A percentile compares a stretch with the other conserved stretches of the same genome.
Conservation (phyloP, 2,797 vertebrate genomes). For the Schizopygopsis pylzovi region DNA sequence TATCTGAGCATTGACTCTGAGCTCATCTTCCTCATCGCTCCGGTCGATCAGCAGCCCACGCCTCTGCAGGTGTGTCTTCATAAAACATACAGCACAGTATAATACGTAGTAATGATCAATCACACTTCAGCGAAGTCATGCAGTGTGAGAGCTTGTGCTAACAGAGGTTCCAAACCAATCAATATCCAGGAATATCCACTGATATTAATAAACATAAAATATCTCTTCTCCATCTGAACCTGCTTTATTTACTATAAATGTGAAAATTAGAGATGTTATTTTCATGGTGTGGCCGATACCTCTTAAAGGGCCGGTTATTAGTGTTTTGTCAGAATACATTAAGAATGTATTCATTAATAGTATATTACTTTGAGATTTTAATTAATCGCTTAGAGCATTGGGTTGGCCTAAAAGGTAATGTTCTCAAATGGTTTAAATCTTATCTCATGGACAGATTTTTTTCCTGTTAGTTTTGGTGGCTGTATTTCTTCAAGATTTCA, state of each 20-base stretch:
- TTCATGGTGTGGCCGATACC: not conserved
- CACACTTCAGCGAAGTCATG: not conserved
- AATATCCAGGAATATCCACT: not conserved
- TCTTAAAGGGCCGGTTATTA: too few species aligned
- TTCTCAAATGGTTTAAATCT: too few species aligned
- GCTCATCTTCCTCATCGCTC: slow-evolving; percentile 92
- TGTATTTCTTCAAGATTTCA: too few species aligned
- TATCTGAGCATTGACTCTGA: slow-evolving; percentile 94
- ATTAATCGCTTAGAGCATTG: too few species aligned
- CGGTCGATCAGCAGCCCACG: slow-evolving; percentile 90
- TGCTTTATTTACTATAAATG: not conserved
- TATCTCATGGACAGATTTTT: too few species aligned
- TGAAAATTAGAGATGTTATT: not conserved
- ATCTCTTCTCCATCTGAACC: not conserved
- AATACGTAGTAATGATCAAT: not conserved
- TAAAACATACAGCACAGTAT: not conserved
- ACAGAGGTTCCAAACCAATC: not conserved
- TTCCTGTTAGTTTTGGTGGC: too few species aligned
- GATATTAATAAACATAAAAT: not conserved
- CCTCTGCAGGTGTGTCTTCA: slow-evolving; percentile 85
- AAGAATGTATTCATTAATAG: not conserved
- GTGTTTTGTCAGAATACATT: not conserved
- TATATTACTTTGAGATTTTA: too few species aligned
- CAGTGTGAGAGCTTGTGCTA: not conserved
- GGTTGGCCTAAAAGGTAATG: too few species aligned